Conservation (phyloP, 2,797 vertebrate species). For the Anguilla pacifica region DNA sequence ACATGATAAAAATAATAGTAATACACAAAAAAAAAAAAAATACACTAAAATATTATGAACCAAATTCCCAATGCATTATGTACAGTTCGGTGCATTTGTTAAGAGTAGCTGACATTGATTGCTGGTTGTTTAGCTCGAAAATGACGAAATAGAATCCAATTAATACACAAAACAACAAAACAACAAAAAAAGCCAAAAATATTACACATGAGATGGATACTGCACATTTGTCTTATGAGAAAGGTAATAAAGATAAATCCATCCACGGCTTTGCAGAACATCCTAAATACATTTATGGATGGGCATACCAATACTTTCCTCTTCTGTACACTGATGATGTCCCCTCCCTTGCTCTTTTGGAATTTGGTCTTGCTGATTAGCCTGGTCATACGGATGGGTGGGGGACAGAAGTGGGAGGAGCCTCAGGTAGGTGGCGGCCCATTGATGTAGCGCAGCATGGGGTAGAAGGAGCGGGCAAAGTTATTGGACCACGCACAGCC, state of each 20-base stretch:
- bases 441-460: conserved; percentile 90
- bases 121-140: not conserved
- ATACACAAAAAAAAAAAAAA: not conserved
- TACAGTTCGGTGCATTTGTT: not conserved
- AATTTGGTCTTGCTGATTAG: not conserved
- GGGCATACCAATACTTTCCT: not conserved
- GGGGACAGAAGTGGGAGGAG: not conserved
- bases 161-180: not conserved
- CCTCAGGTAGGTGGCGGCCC: conserved; percentile 88
- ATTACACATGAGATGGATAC: not conserved
- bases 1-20: not conserved
- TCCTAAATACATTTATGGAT: not conserved
- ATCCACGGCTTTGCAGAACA: not conserved
- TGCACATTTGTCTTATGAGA: not conserved
- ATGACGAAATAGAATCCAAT: not conserved
- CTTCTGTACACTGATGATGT: not conserved
- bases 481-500: conserved; percentile 88
- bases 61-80: not conserved
- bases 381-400: not conserved
- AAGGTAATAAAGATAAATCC: not conserved
- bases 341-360: not conserved
- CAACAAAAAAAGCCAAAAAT: not conserved
- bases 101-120: not conserved
- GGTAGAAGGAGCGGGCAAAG: conserved; percentile 90
- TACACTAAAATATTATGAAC: not conserved